Evolutionary conservation across 1,140 invertebrate genomes (phyloP).

Genomic region (Euglossa dilemma): DNA sequence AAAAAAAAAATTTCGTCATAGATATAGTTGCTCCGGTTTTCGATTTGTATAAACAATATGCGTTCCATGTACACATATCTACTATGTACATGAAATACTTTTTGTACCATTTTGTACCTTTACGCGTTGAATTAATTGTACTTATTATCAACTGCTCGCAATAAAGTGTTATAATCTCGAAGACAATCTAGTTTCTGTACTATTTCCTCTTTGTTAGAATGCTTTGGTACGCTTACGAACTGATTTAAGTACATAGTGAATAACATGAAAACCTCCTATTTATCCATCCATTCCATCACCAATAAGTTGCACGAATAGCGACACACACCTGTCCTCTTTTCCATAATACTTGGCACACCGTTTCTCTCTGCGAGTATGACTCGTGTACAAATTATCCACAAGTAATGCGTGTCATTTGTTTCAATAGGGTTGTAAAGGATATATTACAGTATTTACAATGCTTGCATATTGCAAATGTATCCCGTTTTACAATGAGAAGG

Average conservation of each 20-base stretch:
- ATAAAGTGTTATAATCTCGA: constrained; percentile 75
- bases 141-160: constrained; percentile 74
- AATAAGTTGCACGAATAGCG: constrained; percentile 58
- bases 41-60: no score
- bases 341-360: not conserved
- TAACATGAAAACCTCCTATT: constrained; percentile 39
- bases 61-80: no score
- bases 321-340: constrained; percentile 53
- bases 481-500: constrained; percentile 67
- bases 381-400: constrained; percentile 77
- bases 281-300: constrained; percentile 61
- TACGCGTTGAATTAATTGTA: constrained; percentile 62
- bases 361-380: no score
- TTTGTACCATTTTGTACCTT: constrained; percentile 67
- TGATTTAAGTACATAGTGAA: no score
- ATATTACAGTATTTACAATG: constrained; percentile 1
- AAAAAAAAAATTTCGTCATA: constrained; percentile 24
- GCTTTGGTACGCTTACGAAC: constrained; percentile 9
- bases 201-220: not conserved
- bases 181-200: constrained; percentile 64
- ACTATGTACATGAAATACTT: constrained; percentile 67
- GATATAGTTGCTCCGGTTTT: no score
- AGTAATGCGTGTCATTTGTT: constrained; percentile 71
- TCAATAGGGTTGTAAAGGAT: constrained; percentile 37
- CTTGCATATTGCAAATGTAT: constrained; percentile 43